Conservation (phyloP, 2,113 vertebrate genomes). For the Daphoenositta chrysoptera region DNA sequence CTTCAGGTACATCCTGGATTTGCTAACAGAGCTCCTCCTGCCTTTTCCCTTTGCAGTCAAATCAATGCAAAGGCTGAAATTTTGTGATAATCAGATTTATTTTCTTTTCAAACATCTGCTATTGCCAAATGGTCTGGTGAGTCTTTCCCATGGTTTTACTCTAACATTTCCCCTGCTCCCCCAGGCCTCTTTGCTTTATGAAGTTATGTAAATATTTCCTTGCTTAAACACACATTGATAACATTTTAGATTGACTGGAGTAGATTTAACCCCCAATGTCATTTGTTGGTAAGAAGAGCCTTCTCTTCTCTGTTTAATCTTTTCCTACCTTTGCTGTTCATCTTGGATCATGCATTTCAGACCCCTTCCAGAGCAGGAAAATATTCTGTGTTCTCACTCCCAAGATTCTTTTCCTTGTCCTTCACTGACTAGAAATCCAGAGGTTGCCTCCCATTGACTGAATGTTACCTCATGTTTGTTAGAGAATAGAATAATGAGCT, state of each 20-base stretch:
- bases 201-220: slow-evolving; percentile 1
- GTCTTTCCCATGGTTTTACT: not conserved
- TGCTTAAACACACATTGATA: not conserved
- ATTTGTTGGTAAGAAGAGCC: not conserved
- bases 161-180: not conserved
- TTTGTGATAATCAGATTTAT: not conserved
- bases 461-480: not conserved
- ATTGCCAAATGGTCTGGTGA: not conserved
- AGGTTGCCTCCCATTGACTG: not conserved
- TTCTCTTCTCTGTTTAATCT: not conserved
- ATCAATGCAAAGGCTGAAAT: not conserved
- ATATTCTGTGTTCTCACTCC: not conserved
- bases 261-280: not conserved
- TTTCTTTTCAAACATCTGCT: not conserved
- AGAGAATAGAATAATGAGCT: not conserved
- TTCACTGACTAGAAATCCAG: not conserved
- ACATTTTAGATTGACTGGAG: not conserved
- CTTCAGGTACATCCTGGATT: not conserved
- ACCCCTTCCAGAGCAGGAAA: not conserved
- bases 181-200: not conserved
- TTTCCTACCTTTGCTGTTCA: not conserved
- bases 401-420: not conserved
- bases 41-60: not conserved
- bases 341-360: not conserved
- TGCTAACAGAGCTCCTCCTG: not conserved